Conservation (phyloP, 2,113 vertebrate species). For the Peromyscus leucopus region DNA sequence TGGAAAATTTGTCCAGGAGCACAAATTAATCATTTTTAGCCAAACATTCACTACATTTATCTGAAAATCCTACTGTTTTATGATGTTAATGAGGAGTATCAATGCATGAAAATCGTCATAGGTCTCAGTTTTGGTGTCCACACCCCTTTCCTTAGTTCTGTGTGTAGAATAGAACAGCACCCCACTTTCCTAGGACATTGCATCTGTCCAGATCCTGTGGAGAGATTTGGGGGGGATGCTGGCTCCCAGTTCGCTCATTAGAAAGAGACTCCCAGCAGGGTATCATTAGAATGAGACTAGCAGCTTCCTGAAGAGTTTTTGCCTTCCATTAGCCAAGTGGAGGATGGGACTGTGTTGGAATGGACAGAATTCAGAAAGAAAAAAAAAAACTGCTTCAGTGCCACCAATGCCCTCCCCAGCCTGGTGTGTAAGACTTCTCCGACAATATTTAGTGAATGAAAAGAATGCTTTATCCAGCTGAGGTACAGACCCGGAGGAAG, state of each 20-base stretch:
- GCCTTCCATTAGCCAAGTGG: neutral
- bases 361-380: neutral
- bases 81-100: neutral
- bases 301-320: neutral
- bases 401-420: neutral
- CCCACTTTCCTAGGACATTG: neutral
- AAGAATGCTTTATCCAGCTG: neutral
- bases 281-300: neutral
- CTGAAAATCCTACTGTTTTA: neutral
- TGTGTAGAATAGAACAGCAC: too few species aligned
- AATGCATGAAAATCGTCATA: neutral
- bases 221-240: neutral
- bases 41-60: neutral
- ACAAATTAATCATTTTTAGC: neutral
- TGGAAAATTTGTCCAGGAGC: neutral
- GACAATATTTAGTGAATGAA: neutral
- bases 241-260: neutral
- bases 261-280: neutral
- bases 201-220: neutral
- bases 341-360: neutral
- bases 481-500: neutral
- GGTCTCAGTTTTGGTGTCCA: neutral
- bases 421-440: neutral
- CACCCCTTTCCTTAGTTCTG: neutral
- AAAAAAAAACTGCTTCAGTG: neutral